Evolutionary conservation across 2,888 invertebrate genomes (phyloP).

Genomic region (Leptogaster cylindrica): DNA sequence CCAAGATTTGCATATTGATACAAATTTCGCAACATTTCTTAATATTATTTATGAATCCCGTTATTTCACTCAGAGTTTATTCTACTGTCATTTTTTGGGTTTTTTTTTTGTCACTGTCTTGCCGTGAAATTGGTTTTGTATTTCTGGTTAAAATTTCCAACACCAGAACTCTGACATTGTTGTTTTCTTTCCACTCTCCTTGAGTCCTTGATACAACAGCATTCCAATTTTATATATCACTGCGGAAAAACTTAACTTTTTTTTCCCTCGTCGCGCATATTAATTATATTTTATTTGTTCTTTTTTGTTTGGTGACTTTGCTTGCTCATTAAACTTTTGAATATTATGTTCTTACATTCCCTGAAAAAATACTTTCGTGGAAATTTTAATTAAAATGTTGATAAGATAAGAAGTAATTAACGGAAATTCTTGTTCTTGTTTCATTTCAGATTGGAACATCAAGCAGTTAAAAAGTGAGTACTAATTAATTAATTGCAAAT

Average conservation of each 20-base stretch:
- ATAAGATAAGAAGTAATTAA: too few species aligned
- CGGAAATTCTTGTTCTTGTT: too few species aligned
- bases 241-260: conserved; percentile 10
- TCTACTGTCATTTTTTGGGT: conserved; percentile 27
- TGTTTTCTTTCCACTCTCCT: neutral
- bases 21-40: conserved; percentile 29
- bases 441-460: conserved; percentile 22
- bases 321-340: conserved; percentile 16
- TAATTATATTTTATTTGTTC: conserved; percentile 19
- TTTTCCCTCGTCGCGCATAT: conserved; percentile 11
- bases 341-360: too few species aligned
- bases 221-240: neutral
- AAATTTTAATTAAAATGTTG: conserved; percentile 34
- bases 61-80: conserved; percentile 28
- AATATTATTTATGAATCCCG: conserved; percentile 30
- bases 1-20: conserved; percentile 36
- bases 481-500: too few species aligned
- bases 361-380: neutral
- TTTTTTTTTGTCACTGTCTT: conserved; percentile 11
- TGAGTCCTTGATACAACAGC: too few species aligned
- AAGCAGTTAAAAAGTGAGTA: conserved; percentile 12
- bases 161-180: neutral
- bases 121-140: conserved; percentile 24
- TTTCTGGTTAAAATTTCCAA: conserved; percentile 8
- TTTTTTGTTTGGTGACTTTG: conserved; percentile 10